Evolutionary conservation across 1,140 invertebrate species (phyloP), one percentile per base, ranked within the genome.

Genomic region (Stenopsyche tienmushanensis): DNA sequence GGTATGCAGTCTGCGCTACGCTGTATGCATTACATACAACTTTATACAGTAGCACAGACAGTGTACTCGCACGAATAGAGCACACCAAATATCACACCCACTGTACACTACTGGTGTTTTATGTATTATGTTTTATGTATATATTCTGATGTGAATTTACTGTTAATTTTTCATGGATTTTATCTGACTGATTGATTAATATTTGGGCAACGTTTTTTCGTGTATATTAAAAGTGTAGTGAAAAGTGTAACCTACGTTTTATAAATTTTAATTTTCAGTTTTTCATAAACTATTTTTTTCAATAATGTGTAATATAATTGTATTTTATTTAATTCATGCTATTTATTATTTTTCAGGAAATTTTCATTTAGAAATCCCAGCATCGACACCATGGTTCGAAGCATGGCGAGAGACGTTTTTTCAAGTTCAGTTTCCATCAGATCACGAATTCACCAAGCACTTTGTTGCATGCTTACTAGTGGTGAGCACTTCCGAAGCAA

Each of bases 361-460:
- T 52, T 72, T 80, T 72, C 77, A 82, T 60, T 73, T 90, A 44
- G 83, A 89, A 70, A 80, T 92, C 59, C 91, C 91, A 70, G 83
- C 84, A 20, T 82, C 86, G 2, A 90, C 92, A 25, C 91, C 94
- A n/a, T 98, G 96, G 96, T 98, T 93, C 82, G 94, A 97, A 76
- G 84, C 88, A n/a, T 98, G 94, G 92, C 84, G 94, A 73, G 92
- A 96, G 72, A 90, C 88, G 23, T 97, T 97, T 78, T 82, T 97
- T 17, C 89, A 89, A 73, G 89, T 95, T 1, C 88, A 94, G 75
- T 93, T 90, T 74, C 90, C 92, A 39, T 93, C 92, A 13, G 94
- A 98, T 73, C 94, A 98, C 83, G 96, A 98, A 80, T 98, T 95
- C 74, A 91, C 93, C 0, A 92, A 93, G 73, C 94, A 97, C 80